Evolutionary conservation across 2,888 invertebrate species (phyloP).

Genomic region (Neoitamus cyanurus): DNA sequence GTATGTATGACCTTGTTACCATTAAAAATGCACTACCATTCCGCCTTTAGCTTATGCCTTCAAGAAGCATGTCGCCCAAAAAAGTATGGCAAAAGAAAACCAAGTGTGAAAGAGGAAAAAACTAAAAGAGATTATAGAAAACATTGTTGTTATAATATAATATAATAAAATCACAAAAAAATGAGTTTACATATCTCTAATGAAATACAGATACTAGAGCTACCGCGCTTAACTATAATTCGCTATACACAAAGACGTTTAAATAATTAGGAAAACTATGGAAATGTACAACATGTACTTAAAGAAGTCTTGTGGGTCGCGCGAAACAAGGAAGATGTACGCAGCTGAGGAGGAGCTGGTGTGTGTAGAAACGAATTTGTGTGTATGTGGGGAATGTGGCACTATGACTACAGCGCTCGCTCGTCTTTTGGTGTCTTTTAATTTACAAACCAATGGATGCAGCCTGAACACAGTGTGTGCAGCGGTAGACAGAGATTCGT

Average conservation of each 20-base stretch:
- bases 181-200: conserved; percentile 25
- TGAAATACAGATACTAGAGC: conserved; percentile 8
- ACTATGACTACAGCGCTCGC: background rate
- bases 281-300: conserved; percentile 4
- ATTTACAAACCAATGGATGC: background rate
- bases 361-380: background rate
- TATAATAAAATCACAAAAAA: conserved; percentile 37
- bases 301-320: background rate
- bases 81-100: background rate
- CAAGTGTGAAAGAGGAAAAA: background rate
- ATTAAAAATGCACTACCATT: background rate
- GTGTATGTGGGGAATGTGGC: background rate
- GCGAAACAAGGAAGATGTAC: background rate
- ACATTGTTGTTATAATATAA: conserved; percentile 10
- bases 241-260: background rate
- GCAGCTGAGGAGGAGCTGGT: background rate
- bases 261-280: background rate
- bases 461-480: background rate
- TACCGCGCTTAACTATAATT: conserved; percentile 2
- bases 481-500: background rate
- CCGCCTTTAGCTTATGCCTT: background rate
- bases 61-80: background rate
- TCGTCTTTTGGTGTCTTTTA: background rate
- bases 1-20: background rate
- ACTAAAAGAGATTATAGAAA: conserved; percentile 4